Evolutionary conservation across 2,113 vertebrate species (phyloP).

Genomic region (Grammatotria lemairii): DNA sequence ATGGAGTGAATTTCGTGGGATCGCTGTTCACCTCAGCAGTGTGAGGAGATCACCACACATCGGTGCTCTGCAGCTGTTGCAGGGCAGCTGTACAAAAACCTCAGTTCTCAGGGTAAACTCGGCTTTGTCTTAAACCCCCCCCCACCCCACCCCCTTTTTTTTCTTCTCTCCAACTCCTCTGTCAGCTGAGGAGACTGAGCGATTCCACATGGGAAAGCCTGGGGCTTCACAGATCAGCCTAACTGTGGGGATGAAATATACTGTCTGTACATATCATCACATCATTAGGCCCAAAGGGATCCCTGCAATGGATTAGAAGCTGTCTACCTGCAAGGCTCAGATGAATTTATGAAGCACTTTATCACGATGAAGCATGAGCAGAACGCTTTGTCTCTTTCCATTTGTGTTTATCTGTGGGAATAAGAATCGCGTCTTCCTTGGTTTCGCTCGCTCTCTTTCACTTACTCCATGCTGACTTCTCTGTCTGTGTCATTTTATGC

Average conservation of each 20-base stretch:
- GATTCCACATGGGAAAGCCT: constrained; percentile 61
- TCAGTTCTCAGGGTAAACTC: neutral
- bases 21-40: neutral
- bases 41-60: neutral
- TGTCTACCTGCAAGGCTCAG: constrained; percentile 50
- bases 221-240: constrained; percentile 44
- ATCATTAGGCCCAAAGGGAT: constrained; percentile 63
- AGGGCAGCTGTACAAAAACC: constrained; percentile 14
- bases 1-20: neutral
- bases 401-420: constrained; percentile 51
- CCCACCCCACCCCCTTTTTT: fast-evolving
- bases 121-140: constrained; percentile 5
- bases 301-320: constrained; percentile 48
- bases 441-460: neutral
- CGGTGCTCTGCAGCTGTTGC: neutral
- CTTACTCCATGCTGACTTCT: neutral
- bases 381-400: constrained; percentile 54
- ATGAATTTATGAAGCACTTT: constrained; percentile 63
- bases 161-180: neutral
- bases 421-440: neutral
- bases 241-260: constrained; percentile 48
- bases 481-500: neutral
- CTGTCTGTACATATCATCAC: constrained; percentile 63
- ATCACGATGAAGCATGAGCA: constrained; percentile 52
- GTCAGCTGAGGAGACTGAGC: constrained; percentile 43